Conservation (phyloP, 2,113 vertebrate species). For the Dissostichus mawsoni region DNA sequence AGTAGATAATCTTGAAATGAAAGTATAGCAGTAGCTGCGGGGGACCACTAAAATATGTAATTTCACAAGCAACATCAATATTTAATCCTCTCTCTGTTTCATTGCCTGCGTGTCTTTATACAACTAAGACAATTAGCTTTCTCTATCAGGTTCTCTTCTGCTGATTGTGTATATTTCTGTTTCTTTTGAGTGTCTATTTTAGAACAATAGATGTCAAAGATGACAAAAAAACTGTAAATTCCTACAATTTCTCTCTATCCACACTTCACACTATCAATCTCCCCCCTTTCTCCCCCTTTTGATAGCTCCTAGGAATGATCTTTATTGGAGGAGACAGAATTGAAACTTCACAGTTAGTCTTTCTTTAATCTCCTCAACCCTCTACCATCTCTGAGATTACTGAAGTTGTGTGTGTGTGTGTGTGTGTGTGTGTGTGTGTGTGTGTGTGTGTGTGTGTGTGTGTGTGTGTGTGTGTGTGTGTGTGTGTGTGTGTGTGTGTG, state of each 20-base stretch:
- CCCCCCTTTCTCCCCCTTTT: not conserved
- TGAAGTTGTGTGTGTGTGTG: conserved; percentile 28
- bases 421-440: not conserved
- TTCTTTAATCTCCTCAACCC: conserved; percentile 59
- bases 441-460: too few relatives aligned
- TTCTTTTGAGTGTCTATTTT: conserved; percentile 25
- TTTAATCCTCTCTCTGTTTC: conserved; percentile 27
- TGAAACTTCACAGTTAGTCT: conserved; percentile 54
- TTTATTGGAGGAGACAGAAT: conserved; percentile 57
- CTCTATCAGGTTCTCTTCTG: not conserved
- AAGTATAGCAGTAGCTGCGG: not conserved
- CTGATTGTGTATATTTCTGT: not conserved
- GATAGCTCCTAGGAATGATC: conserved; percentile 39
- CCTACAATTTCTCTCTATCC: not conserved
- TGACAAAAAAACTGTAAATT: conserved; percentile 25
- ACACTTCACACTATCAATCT: not conserved
- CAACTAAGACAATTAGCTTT: not conserved
- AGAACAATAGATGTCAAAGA: conserved; percentile 23
- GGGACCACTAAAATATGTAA: not conserved
- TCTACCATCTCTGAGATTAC: conserved; percentile 31
- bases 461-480: too few relatives aligned
- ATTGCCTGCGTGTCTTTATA: not conserved
- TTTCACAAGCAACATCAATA: conserved; percentile 32
- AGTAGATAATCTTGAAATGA: conserved; percentile 26
- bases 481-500: too few relatives aligned